A percentile compares a stretch with the other conserved stretches of the same genome.
These are phyloP conservation scores for Sander lucioperca DNA, from an alignment of 2,113 vertebrate species.

Conservation along the genomic window DNA sequence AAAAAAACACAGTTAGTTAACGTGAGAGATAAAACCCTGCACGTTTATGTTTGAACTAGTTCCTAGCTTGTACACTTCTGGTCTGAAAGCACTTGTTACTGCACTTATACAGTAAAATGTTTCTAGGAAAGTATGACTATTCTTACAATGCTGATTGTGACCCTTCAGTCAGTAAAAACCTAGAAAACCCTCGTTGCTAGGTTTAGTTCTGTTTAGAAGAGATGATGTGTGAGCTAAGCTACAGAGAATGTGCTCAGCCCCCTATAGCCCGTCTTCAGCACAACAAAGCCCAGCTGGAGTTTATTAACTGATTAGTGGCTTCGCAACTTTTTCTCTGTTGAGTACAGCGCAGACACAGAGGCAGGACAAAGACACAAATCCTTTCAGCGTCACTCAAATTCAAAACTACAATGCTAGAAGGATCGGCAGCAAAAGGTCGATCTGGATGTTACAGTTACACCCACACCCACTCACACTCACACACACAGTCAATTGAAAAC, in stretches of 20 bases:
- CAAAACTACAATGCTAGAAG: constrained; percentile 21
- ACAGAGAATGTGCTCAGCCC: constrained; percentile 71
- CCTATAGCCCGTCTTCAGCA: constrained; percentile 48
- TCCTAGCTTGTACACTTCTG: constrained; percentile 8
- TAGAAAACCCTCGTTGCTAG: constrained; percentile 6
- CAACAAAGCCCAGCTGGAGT: constrained; percentile 78
- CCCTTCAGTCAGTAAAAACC: background rate
- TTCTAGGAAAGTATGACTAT: constrained; percentile 6
- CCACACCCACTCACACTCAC: background rate
- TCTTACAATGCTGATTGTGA: constrained; percentile 13
- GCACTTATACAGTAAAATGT: background rate
- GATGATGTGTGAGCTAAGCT: constrained; percentile 66
- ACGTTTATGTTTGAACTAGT: constrained; percentile 15
- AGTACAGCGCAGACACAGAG: constrained; percentile 45
- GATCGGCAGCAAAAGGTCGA: constrained; percentile 49
- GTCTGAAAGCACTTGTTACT: constrained; percentile 12
- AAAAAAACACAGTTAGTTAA: background rate
- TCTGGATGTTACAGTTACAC: constrained; percentile 30
- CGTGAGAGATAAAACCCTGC: background rate
- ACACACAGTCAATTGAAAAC: constrained; percentile 29
- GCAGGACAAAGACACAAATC: constrained; percentile 46
- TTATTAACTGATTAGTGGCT: constrained; percentile 78
- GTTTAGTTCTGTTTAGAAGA: constrained; percentile 35
- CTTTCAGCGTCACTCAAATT: constrained; percentile 49
- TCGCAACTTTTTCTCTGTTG: constrained; percentile 72